phyloP scores from a whole-genome alignment of 2,113 vertebrate genomes.

The Nesogale talazaci region DNA sequence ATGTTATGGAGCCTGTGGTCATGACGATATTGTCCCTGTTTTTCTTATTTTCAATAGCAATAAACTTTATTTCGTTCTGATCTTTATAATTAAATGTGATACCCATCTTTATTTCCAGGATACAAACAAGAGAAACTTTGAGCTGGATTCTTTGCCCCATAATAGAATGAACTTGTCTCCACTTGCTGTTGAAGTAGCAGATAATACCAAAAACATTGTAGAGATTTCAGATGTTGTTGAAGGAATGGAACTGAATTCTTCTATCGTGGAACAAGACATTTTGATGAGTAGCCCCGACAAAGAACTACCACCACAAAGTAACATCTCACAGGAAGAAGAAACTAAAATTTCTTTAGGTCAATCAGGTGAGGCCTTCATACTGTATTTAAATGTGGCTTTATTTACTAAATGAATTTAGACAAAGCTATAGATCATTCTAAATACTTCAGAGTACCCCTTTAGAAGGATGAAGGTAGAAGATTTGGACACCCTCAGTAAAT shows the following conservation, averaged over 20 bases:
- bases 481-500: background rate
- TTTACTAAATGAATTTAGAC: slow-evolving; percentile 39
- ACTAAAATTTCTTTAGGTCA: background rate
- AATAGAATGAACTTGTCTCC: background rate
- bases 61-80: too few species aligned
- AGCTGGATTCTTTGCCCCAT: slow-evolving; percentile 32
- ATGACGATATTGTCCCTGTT: too few species aligned
- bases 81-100: too few species aligned
- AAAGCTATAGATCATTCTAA: background rate
- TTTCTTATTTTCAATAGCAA: too few species aligned
- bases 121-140: slow-evolving; percentile 52
- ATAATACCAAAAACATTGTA: background rate
- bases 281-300: slow-evolving; percentile 67
- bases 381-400: background rate
- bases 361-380: slow-evolving; percentile 53
- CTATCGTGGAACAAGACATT: slow-evolving; percentile 36
- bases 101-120: background rate
- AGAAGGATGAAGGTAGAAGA: background rate
- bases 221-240: background rate
- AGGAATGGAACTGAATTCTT: slow-evolving; percentile 47
- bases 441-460: background rate
- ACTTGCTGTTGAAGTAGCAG: background rate
- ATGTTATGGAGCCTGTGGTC: too few species aligned
- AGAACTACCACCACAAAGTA: background rate
- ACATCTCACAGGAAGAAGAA: slow-evolving; percentile 32